Conservation (phyloP, 2,888 invertebrate genomes). For the Gymnoscelis rufifasciata region DNA sequence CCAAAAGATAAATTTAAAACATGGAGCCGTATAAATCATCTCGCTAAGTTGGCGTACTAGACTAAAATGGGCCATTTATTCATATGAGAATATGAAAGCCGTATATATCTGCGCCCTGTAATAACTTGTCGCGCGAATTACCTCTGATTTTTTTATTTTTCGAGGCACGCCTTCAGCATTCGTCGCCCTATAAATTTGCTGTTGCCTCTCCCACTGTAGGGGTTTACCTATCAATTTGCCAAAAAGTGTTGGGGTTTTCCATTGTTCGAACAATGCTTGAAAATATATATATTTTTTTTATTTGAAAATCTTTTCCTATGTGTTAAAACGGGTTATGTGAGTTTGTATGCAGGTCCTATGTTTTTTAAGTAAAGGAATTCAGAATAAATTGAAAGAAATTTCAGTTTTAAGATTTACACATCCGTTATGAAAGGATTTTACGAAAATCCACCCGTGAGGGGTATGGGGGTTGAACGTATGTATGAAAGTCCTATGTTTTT, state of each 20-base stretch:
- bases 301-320: too few relatives aligned
- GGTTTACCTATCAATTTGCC: slow-evolving; percentile 64
- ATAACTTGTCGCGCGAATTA: slow-evolving; percentile 74
- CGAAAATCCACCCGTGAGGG: too few relatives aligned
- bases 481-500: too few relatives aligned
- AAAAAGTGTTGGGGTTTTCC: slow-evolving; percentile 55
- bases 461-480: too few relatives aligned
- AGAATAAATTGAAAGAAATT: too few relatives aligned
- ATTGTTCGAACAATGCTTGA: too few relatives aligned
- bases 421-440: too few relatives aligned
- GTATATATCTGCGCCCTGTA: slow-evolving; percentile 63
- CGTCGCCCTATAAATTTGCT: slow-evolving; percentile 74
- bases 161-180: slow-evolving; percentile 61
- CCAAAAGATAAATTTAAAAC: slow-evolving; percentile 31
- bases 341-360: too few relatives aligned
- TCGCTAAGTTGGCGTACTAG: slow-evolving; percentile 44
- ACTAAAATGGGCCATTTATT: slow-evolving; percentile 59
- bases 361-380: too few relatives aligned
- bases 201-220: slow-evolving; percentile 66
- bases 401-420: too few relatives aligned
- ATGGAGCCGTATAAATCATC: slow-evolving; percentile 35
- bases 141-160: slow-evolving; percentile 74
- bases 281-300: too few relatives aligned
- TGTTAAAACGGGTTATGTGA: too few relatives aligned
- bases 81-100: slow-evolving; percentile 59